Conservation (phyloP, 2,888 invertebrate genomes). For the Euspilapteryx auroguttella region DNA sequence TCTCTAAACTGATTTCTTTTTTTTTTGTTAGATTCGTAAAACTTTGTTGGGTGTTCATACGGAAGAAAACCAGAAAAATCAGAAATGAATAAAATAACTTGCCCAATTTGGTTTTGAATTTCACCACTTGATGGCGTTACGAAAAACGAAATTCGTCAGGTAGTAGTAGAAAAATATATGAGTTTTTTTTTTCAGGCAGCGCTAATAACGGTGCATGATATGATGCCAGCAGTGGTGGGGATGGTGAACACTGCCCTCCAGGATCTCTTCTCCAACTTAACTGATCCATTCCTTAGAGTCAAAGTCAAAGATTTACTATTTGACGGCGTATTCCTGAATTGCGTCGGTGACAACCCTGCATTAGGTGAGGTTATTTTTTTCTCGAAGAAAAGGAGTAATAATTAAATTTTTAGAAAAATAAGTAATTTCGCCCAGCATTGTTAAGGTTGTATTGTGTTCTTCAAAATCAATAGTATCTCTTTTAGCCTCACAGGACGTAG, state of each 20-base stretch:
- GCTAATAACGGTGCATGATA: slow-evolving; percentile 30
- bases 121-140: too few relatives aligned
- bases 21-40: too few relatives aligned
- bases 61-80: too few relatives aligned
- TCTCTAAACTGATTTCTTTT: too few relatives aligned
- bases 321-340: slow-evolving; percentile 56
- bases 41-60: too few relatives aligned
- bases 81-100: too few relatives aligned
- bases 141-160: too few relatives aligned
- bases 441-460: not conserved
- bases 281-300: slow-evolving; percentile 49
- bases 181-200: slow-evolving; percentile 31
- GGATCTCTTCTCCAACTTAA: slow-evolving; percentile 47
- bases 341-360: slow-evolving; percentile 36
- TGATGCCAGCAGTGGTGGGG: slow-evolving; percentile 38
- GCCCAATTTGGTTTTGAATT: too few relatives aligned
- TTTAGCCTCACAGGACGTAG: not conserved
- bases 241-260: slow-evolving; percentile 53
- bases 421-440: not conserved
- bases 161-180: too few relatives aligned
- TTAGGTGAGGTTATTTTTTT: slow-evolving; percentile 24
- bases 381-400: too few relatives aligned
- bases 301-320: slow-evolving; percentile 59
- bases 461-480: not conserved
- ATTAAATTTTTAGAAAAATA: too few relatives aligned